These are phyloP conservation scores for Pontoporia blainvillei DNA, from an alignment of 2,113 vertebrate genomes.

Conservation along the genomic window DNA sequence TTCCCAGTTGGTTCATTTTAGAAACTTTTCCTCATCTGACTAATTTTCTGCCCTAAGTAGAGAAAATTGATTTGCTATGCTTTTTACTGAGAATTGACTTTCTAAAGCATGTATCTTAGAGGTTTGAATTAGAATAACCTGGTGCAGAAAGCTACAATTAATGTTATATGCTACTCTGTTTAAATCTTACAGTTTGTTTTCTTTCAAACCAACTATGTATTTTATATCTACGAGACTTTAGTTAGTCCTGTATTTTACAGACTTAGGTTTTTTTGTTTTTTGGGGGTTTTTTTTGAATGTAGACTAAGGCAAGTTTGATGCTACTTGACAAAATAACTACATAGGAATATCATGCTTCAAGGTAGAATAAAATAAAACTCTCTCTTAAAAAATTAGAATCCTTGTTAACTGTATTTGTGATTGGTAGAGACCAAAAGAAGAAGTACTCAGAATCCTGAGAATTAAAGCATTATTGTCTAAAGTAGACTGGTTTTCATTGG, in stretches of 20 bases:
- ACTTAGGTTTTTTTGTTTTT: no score
- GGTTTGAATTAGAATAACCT: not conserved
- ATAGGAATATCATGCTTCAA: not conserved
- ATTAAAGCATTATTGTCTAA: not conserved
- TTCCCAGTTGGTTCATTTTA: conserved; percentile 13
- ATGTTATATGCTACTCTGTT: not conserved
- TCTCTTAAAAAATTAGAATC: not conserved
- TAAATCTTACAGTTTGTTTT: not conserved
- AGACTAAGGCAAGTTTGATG: not conserved
- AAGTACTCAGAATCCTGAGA: not conserved
- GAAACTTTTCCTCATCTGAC: conserved; percentile 11
- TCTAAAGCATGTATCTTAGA: not conserved
- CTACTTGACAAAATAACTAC: not conserved
- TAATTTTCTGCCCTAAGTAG: conserved; percentile 1
- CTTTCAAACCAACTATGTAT: not conserved
- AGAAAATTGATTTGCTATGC: conserved; percentile 37
- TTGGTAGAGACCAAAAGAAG: not conserved
- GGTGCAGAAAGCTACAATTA: not conserved
- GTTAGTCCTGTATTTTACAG: not conserved
- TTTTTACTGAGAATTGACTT: conserved; percentile 31
- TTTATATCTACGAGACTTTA: conserved; percentile 10
- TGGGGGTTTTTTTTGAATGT: not conserved
- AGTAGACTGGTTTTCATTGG: not conserved
- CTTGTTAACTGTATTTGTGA: not conserved
- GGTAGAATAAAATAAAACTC: not conserved